Percentiles rank a stretch among this genome's conserved stretches.
phyloP scores from a whole-genome alignment of 2,797 vertebrate genomes.

The Sebastes aleutianus region DNA sequence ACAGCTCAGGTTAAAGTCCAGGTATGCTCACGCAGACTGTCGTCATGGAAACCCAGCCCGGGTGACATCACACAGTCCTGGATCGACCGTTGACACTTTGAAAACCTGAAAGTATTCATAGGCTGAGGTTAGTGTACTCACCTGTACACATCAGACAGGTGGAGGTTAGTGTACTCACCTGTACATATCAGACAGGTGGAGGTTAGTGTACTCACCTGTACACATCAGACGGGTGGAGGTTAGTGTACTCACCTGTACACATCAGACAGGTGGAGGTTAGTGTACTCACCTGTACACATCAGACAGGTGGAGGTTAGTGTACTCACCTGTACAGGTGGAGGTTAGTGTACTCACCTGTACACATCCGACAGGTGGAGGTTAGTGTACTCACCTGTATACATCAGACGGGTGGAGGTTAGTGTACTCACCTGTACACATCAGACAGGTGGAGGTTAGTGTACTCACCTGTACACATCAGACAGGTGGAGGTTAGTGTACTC shows the following conservation, averaged over 20 bases:
- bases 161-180: not conserved
- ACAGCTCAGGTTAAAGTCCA: slow-evolving; percentile 31
- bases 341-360: not conserved
- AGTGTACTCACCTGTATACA: not conserved
- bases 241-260: too few relatives aligned
- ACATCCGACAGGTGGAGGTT: not conserved
- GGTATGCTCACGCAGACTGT: not conserved
- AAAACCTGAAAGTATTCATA: too few relatives aligned
- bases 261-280: too few relatives aligned
- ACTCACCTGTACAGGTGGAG: not conserved
- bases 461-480: too few relatives aligned
- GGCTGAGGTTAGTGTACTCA: too few relatives aligned
- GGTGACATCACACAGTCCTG: not conserved
- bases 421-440: too few relatives aligned
- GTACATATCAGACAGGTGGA: too few relatives aligned
- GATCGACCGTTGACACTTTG: too few relatives aligned
- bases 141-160: not conserved
- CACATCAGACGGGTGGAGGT: too few relatives aligned
- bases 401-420: not conserved
- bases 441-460: too few relatives aligned
- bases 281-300: not conserved
- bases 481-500: too few relatives aligned
- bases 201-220: too few relatives aligned
- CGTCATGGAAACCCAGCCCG: not conserved
- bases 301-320: not conserved